phyloP scores from a whole-genome alignment of 2,888 invertebrate species.

The Deilephila elpenor region DNA sequence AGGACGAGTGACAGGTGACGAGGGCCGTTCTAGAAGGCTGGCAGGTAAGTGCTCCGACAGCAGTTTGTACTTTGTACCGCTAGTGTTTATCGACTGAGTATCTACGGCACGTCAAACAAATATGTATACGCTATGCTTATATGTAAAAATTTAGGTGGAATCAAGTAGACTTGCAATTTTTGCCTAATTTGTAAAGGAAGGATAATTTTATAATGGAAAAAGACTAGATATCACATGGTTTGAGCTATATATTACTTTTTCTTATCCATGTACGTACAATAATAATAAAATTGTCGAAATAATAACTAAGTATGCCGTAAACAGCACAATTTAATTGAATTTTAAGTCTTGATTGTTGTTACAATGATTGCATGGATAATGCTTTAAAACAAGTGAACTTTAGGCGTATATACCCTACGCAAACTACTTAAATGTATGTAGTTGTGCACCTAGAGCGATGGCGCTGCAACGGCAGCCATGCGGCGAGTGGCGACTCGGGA shows the following conservation, averaged over 20 bases:
- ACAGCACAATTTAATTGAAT: constrained; percentile 54
- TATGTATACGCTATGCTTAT: constrained; percentile 29
- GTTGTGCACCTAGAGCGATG: constrained; percentile 44
- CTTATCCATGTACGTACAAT: constrained; percentile 60
- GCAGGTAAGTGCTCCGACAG: constrained; percentile 37
- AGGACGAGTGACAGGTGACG: constrained; percentile 35
- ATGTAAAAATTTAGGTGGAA: constrained; percentile 37
- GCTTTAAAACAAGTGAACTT: constrained; percentile 47
- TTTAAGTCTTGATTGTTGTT: constrained; percentile 52
- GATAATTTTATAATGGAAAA: constrained; percentile 70
- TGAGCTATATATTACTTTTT: constrained; percentile 76
- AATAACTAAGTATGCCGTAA: constrained; percentile 54
- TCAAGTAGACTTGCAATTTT: constrained; percentile 45
- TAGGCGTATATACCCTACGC: constrained; percentile 53
- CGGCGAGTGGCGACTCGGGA: not conserved
- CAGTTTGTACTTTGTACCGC: constrained; percentile 31
- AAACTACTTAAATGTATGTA: constrained; percentile 49
- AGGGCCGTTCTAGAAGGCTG: constrained; percentile 31
- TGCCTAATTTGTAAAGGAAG: constrained; percentile 45
- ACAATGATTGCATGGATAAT: constrained; percentile 45
- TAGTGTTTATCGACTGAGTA: not conserved
- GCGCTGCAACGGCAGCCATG: too few relatives aligned
- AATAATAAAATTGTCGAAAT: constrained; percentile 57
- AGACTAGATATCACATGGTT: constrained; percentile 84
- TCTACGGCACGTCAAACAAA: not conserved